A percentile compares a stretch with the other conserved stretches of the same genome.
phyloP scores from a whole-genome alignment of 2,888 invertebrate genomes.

The Gnatocerus cornutus region DNA sequence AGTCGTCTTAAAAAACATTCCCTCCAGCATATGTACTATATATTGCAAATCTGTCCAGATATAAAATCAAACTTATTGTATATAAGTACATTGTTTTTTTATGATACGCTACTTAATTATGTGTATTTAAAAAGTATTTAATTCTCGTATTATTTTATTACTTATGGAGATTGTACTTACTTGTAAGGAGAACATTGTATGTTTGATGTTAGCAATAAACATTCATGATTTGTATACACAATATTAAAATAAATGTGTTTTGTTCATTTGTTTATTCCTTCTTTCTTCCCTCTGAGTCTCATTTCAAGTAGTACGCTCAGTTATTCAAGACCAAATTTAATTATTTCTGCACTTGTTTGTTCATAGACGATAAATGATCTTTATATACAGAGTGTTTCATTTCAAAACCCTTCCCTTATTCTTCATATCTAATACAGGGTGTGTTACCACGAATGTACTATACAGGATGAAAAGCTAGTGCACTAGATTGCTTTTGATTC shows the following conservation, averaged over 20 bases:
- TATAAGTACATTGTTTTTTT: constrained; percentile 70
- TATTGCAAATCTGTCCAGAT: constrained; percentile 72
- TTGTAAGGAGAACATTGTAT: constrained; percentile 70
- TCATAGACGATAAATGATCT: no score
- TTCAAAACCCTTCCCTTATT: no score
- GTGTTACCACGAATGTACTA: no score
- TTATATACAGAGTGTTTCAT: no score
- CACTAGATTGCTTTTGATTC: no score
- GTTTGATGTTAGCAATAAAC: constrained; percentile 72
- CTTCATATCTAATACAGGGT: no score
- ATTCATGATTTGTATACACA: constrained; percentile 71
- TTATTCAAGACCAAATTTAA: no score
- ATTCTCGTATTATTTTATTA: constrained; percentile 69
- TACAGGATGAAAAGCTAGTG: no score
- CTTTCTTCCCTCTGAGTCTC: no score
- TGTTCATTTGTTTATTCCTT: constrained; percentile 61
- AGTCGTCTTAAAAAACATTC: constrained; percentile 64
- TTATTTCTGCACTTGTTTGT: no score
- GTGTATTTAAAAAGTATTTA: constrained; percentile 66
- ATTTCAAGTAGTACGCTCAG: no score
- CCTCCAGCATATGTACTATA: constrained; percentile 71
- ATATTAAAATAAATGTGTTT: constrained; percentile 71
- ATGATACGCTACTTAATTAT: constrained; percentile 67
- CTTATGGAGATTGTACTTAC: constrained; percentile 69
- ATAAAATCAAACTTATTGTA: constrained; percentile 71